Base-by-base conservation (phyloP, 2,888 invertebrate species). In the Ernsta delagoae region DNA sequence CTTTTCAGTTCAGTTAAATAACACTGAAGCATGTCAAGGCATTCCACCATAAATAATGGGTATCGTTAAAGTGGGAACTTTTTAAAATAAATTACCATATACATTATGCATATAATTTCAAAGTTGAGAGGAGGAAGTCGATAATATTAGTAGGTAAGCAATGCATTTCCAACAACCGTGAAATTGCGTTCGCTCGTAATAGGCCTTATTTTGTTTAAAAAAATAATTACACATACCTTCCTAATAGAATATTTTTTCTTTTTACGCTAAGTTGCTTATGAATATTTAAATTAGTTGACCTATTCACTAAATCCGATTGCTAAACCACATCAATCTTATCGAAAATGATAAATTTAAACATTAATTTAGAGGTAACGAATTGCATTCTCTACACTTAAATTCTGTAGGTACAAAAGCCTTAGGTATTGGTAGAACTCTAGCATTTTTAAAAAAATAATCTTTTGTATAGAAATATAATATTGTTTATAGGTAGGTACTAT, bases 281-380 rank as follows among this genome's bases (percentile, higher is more conserved):
- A 45, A 45, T 45, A 45, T 45, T 45, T 45, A 45, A 45, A 45
- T 45, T n/a, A 45, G n/a, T 45, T n/a, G n/a, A 45, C 45, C 45
- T 45, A 45, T n/a, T 45, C n/a, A 45, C 9, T 41, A 9, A 41
- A 8, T 41, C 9, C 1, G 9, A 41, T 41, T 41, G 8, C 41
- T 41, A 41, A 9, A 41, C 41, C 41, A 41, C 41, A 41, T 41
- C 8, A 41, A 9, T 41, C 9, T 41, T 41, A 41, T 41, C 41
- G 8, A 8, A 9, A 41, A 41, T 2, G 36, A 0, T 36, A 5
- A 5, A 36, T 36, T 36, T 36, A 36, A 36, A 36, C 6, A 36
- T 36, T 6, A 1, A 16, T 16, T 16, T 36, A 36, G 36, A 36
- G 36, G 36, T 36, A 36, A 36, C 36, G 36, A 36, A 36, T 36